These are phyloP conservation scores for Listronotus oregonensis DNA, from an alignment of 1,140 invertebrate genomes.

Conservation along the genomic window DNA sequence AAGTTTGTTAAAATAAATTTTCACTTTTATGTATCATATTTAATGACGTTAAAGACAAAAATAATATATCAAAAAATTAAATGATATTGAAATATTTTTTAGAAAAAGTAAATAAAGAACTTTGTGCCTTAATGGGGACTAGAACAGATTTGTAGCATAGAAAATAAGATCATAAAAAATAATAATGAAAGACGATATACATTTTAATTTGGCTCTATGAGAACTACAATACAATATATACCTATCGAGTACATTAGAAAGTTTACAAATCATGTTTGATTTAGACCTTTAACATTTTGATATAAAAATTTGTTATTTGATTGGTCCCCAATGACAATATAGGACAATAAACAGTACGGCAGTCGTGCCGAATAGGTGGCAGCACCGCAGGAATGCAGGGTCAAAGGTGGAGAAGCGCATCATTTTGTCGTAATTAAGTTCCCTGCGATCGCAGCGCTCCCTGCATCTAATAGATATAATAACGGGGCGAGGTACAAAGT, in stretches of 20 bases:
- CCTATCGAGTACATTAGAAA: background rate
- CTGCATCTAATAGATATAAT: slow-evolving; percentile 57
- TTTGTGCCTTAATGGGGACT: too few species aligned
- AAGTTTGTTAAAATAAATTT: too few species aligned
- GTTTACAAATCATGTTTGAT: background rate
- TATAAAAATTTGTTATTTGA: background rate
- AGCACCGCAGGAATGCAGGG: slow-evolving; percentile 51
- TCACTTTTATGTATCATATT: too few species aligned
- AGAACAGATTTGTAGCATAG: too few species aligned
- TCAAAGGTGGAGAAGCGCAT: slow-evolving; percentile 54
- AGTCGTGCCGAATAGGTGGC: slow-evolving; percentile 50
- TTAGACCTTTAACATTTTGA: background rate
- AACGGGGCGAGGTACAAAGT: slow-evolving; percentile 53
- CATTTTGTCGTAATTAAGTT: slow-evolving; percentile 55
- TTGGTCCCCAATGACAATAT: slow-evolving; percentile 9
- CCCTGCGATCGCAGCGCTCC: slow-evolving; percentile 53
- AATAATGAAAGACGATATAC: too few species aligned
- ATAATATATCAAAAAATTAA: too few species aligned
- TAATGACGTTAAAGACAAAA: too few species aligned
- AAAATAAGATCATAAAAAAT: too few species aligned
- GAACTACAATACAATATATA: background rate
- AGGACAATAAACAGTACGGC: slow-evolving; percentile 18
- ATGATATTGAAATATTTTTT: too few species aligned
- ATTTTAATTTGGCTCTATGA: too few species aligned
- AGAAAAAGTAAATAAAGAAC: too few species aligned